Percentiles rank a stretch among this genome's conserved stretches.
Evolutionary conservation across 1,140 invertebrate species (phyloP).

Genomic region (Panagrolaimus sp.): DNA sequence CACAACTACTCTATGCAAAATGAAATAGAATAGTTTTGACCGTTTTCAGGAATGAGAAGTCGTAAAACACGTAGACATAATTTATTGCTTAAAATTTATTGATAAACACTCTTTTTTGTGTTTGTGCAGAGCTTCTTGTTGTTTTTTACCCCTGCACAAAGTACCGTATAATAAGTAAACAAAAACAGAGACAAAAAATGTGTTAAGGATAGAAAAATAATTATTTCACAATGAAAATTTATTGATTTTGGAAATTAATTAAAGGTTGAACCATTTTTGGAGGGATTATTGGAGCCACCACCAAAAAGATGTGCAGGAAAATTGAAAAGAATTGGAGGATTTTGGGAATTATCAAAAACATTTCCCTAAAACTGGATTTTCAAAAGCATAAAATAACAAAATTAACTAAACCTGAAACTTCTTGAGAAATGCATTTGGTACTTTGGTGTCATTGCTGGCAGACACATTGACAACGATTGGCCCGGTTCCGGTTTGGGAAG

Average conservation of each 20-base stretch:
- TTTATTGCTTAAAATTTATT: no score
- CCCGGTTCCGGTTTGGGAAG: constrained; percentile 7
- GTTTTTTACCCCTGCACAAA: no score
- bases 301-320: constrained; percentile 5
- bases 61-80: no score
- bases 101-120: no score
- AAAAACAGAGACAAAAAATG: no score
- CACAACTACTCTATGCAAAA: no score
- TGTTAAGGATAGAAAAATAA: background rate
- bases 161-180: no score
- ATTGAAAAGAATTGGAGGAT: constrained; percentile 4
- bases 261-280: constrained; percentile 12
- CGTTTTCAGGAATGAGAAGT: no score
- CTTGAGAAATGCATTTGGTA: background rate
- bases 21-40: no score
- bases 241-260: constrained; percentile 1
- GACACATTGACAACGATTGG: constrained; percentile 13
- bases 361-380: background rate
- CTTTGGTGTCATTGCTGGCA: constrained; percentile 10
- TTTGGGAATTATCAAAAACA: background rate
- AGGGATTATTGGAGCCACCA: background rate
- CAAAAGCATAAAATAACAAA: no score
- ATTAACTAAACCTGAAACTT: background rate
- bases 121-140: no score
- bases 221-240: background rate